Evolutionary conservation across 2,797 vertebrate genomes (phyloP).

Genomic region (Luscinia megarhynchos): DNA sequence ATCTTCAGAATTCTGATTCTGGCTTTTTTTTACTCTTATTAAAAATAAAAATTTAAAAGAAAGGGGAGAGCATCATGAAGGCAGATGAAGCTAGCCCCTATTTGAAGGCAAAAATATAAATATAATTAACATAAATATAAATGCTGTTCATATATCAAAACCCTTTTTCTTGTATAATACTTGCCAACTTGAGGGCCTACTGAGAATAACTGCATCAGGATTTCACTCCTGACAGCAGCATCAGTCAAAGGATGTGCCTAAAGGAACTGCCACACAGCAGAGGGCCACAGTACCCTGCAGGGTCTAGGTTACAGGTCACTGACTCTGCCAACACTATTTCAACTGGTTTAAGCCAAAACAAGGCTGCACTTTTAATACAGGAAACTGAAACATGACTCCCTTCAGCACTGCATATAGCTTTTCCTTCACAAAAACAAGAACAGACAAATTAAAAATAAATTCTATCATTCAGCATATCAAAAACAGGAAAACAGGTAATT

Average conservation of each 20-base stretch:
- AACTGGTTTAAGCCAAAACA: not conserved
- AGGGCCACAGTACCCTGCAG: not conserved
- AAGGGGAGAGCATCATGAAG: not conserved
- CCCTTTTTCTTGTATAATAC: not conserved
- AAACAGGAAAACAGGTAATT: not conserved
- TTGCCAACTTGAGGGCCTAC: not conserved
- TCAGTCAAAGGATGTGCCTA: not conserved
- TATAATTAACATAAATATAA: not conserved
- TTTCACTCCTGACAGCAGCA: not conserved
- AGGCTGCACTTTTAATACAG: not conserved
- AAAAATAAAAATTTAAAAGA: not conserved
- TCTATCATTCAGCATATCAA: not conserved
- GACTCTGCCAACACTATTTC: not conserved
- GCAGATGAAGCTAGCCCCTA: not conserved
- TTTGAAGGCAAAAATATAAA: not conserved
- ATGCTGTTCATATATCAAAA: not conserved
- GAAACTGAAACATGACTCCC: not conserved
- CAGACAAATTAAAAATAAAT: not conserved
- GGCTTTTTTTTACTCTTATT: not conserved
- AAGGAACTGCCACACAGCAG: not conserved
- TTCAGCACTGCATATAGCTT: rapidly evolving
- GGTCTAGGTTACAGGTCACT: not conserved
- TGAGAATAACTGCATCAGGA: not conserved
- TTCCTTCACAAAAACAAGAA: not conserved
- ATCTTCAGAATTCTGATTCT: not conserved